These are phyloP conservation scores for Papilio helenus DNA, from an alignment of 1,140 invertebrate species.

Conservation along the genomic window DNA sequence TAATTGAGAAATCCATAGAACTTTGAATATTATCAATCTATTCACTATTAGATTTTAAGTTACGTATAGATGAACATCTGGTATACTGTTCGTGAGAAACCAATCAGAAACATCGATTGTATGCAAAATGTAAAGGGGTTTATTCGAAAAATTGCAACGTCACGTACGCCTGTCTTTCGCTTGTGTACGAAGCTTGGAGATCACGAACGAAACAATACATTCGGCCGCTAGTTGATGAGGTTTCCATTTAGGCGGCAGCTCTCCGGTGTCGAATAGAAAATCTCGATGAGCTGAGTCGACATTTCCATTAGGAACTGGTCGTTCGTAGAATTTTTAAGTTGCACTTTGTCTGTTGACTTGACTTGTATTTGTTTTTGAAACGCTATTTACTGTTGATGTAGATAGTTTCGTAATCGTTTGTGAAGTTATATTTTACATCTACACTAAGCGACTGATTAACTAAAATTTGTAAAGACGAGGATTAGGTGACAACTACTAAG, in stretches of 20 bases:
- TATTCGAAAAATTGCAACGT: conserved; percentile 25
- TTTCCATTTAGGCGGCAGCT: conserved; percentile 23
- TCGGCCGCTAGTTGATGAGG: not conserved
- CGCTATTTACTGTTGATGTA: not conserved
- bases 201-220: conserved; percentile 20
- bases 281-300: conserved; percentile 17
- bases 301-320: conserved; percentile 26
- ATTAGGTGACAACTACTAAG: not conserved
- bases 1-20: no score
- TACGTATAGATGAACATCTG: not conserved
- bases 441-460: not conserved
- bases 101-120: not conserved
- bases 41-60: not conserved
- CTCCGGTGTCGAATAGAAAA: conserved; percentile 25
- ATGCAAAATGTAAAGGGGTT: conserved; percentile 7
- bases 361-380: not conserved
- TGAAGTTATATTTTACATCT: not conserved
- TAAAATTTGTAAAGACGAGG: not conserved
- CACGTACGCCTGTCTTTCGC: conserved; percentile 13
- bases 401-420: not conserved
- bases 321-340: conserved; percentile 23
- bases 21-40: not conserved
- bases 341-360: conserved; percentile 22
- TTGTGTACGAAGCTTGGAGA: conserved; percentile 7
- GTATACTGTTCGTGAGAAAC: not conserved